Conservation (phyloP, 1,140 invertebrate species). For the Sipha flava region DNA sequence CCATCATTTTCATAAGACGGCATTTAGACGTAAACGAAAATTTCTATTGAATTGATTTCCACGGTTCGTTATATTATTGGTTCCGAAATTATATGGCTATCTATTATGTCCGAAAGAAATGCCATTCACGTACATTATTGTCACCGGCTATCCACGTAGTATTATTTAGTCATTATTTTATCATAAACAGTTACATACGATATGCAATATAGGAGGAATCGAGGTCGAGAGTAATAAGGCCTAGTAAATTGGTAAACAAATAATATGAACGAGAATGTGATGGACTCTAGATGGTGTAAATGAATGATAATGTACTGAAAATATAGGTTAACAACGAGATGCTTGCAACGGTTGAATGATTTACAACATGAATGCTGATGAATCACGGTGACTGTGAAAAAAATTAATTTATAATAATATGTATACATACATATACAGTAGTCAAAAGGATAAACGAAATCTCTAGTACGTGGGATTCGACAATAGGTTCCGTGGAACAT, state of each 20-base stretch:
- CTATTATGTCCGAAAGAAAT: constrained; percentile 2
- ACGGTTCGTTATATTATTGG: neutral
- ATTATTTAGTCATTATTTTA: neutral
- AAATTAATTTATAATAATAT: neutral
- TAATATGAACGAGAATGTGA: constrained; percentile 24
- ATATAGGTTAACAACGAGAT: constrained; percentile 31
- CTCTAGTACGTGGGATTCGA: constrained; percentile 1
- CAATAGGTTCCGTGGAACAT: neutral
- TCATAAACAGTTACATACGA: constrained; percentile 13
- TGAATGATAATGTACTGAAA: constrained; percentile 16
- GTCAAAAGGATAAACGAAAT: constrained; percentile 11
- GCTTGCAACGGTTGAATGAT: constrained; percentile 21
- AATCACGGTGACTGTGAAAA: constrained; percentile 20
- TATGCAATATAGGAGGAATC: neutral
- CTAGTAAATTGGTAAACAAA: constrained; percentile 18
- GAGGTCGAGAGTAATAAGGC: neutral
- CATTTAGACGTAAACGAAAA: neutral
- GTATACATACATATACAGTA: neutral
- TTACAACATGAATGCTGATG: constrained; percentile 12
- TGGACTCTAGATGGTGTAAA: neutral
- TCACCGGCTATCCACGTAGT: neutral
- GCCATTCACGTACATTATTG: neutral
- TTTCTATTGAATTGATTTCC: constrained; percentile 6
- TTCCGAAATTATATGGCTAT: neutral
- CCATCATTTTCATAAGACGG: neutral